Evolutionary conservation across 2,888 invertebrate species (phyloP), one percentile per base, ranked within the genome.

Genomic region (Eupithecia dodoneata): DNA sequence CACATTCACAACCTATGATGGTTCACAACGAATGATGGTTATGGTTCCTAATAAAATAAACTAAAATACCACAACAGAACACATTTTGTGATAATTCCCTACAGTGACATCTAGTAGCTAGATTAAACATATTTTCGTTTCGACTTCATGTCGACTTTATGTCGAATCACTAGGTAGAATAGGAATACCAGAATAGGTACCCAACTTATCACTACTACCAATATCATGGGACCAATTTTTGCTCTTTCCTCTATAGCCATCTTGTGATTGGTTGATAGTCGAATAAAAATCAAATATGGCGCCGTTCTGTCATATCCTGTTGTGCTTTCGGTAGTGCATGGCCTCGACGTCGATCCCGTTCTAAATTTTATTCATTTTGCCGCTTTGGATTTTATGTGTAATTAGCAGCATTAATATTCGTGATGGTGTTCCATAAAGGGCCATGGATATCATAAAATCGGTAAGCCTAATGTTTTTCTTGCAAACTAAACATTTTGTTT

Each of bases 361-460:
- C 88, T 90, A 90, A 91, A 91, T 88, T 89, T 89, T 90, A 88
- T 89, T 76, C 59, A n/a, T 47, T 67, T 90, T 88, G 87, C 91
- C 88, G 90, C 90, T 85, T 86, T 87, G 90, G 90, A 89, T 86
- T 90, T 83, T 89, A 89, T 88, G 91, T 89, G 91, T 89, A 91
- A 92, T 90, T 90, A 88, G 88, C 87, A 81, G 87, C 88, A 87
- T 90, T 91, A 93, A 89, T 89, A 90, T 93, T 94, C 94, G 95
- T 94, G 92, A 95, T 95, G 95, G 93, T 95, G 95, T 92, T 92
- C 92, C 90, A 89, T 90, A 94, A 92, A 91, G 94, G 95, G 95
- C 95, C 93, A 95, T 96, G 96, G 96, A 95, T 95, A 94, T 95
- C 92, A 94, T 95, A 94, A 95, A 95, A 95, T 94, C 95, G 95